Percentiles rank a stretch among this genome's conserved stretches.
Conservation (phyloP, 1,140 invertebrate species). For the Cephus cinctus region DNA sequence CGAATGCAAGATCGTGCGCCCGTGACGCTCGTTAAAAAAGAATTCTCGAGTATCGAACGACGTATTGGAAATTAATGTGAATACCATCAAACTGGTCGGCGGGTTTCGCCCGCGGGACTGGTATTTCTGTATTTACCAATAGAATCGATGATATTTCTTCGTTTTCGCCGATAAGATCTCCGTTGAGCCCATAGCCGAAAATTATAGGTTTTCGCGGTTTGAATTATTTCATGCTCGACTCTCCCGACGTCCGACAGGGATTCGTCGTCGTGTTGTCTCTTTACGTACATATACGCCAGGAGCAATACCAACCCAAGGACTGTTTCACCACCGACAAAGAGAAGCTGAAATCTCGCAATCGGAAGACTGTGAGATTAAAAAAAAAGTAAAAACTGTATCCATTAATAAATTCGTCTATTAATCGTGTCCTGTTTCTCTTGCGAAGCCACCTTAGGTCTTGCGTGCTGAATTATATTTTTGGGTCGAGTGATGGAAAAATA, state of each 20-base stretch:
- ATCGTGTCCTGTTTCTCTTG: too few species aligned
- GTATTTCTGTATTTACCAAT: constrained; percentile 44
- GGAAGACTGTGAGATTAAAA: background rate
- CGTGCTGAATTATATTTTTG: too few species aligned
- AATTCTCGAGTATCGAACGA: constrained; percentile 35
- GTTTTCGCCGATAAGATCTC: constrained; percentile 37
- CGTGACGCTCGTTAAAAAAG: background rate
- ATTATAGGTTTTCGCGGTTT: constrained; percentile 48
- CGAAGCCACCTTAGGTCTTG: too few species aligned
- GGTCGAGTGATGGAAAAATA: too few species aligned
- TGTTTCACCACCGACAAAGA: background rate
- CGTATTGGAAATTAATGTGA: constrained; percentile 40
- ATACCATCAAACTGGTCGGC: constrained; percentile 38
- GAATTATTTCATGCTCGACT: constrained; percentile 40
- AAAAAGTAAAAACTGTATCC: background rate
- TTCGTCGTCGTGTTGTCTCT: too few species aligned
- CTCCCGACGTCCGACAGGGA: background rate
- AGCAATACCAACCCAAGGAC: constrained; percentile 1
- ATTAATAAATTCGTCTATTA: too few species aligned
- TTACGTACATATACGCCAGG: background rate
- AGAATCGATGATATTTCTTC: constrained; percentile 44
- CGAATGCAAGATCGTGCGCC: background rate
- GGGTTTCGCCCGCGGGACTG: constrained; percentile 29
- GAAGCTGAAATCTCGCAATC: too few species aligned
- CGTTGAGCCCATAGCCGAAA: constrained; percentile 28